Conservation (phyloP, 2,888 invertebrate genomes). For the Drosophila putrida region DNA sequence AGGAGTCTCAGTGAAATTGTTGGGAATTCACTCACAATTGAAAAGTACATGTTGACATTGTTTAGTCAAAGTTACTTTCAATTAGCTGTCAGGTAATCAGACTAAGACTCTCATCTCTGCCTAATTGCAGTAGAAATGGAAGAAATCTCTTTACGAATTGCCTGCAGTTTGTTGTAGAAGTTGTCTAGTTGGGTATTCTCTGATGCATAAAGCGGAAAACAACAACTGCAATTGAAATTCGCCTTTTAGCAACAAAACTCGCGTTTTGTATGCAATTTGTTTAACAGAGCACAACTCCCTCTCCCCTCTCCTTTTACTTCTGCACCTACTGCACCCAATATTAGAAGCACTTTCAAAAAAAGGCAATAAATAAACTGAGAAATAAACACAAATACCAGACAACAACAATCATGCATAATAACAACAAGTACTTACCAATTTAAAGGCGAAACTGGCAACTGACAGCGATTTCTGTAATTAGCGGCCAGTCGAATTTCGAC, state of each 20-base stretch:
- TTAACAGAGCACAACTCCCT: slow-evolving; percentile 75
- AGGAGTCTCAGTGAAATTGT: slow-evolving; percentile 1
- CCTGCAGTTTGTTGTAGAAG: slow-evolving; percentile 4
- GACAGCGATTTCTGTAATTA: slow-evolving; percentile 70
- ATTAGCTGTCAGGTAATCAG: slow-evolving; percentile 59
- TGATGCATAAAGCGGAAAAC: slow-evolving; percentile 79
- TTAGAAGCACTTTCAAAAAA: slow-evolving; percentile 68
- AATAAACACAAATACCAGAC: slow-evolving; percentile 27
- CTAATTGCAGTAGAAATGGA: slow-evolving; percentile 47
- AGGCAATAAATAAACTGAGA: slow-evolving; percentile 14
- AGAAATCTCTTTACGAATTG: slow-evolving; percentile 27
- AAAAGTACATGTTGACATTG: slow-evolving; percentile 12
- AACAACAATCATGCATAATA: slow-evolving; percentile 48
- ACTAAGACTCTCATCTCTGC: slow-evolving; percentile 52
- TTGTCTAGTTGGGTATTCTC: slow-evolving; percentile 27
- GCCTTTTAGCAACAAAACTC: slow-evolving; percentile 78
- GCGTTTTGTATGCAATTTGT: slow-evolving; percentile 81
- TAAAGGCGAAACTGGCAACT: slow-evolving; percentile 52
- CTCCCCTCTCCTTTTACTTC: not conserved
- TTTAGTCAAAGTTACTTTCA: slow-evolving; percentile 3
- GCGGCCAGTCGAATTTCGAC: slow-evolving; percentile 65
- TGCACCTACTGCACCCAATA: not conserved
- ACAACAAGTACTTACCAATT: slow-evolving; percentile 51
- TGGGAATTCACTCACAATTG: slow-evolving; percentile 19
- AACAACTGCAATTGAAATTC: slow-evolving; percentile 63